Evolutionary conservation across 2,797 vertebrate genomes (phyloP), one percentile per base, ranked within the genome.

Genomic region (Psittacula echo): DNA sequence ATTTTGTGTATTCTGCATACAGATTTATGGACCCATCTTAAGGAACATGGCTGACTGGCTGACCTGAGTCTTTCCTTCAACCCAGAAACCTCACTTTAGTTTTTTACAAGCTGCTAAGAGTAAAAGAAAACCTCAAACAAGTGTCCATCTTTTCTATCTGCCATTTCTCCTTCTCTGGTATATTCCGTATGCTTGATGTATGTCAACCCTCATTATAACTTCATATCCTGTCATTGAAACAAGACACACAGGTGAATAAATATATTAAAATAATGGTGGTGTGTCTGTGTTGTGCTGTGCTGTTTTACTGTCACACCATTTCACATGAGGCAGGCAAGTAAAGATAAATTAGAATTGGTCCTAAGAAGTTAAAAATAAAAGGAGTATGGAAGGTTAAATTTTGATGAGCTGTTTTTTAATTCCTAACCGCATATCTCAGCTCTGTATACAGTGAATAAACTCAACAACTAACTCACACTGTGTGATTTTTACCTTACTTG

Each of bases 391-490:
- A 50, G 53, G 86, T 89, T 56, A 84, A 88, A 70, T 65, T 78
- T n/a, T 93, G 83, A 91, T 45, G 15, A 89, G 71, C 37, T 87
- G 6, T 5, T 92, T 86, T 89, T 94, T 44, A 75, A 75, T 76
- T 93, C 53, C 32, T 83, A 72, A 68, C 45, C 75, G 87, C 5
- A 10, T 39, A 90, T 3, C 47, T 41, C 37, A 84, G 41, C 51
- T 67, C 78, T 65, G 76, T 79, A 95, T 90, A 81, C 37, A 91
- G 29, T 54, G 58, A 83, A 78, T 71, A 88, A 94, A 68, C 34
- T 39, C 21, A 62, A 42, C 20, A 64, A 41, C 26, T 76, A 34
- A 65, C 66, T 91, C 27, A 74, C 19, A 23, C 65, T 19, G 15
- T 58, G 29, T 47, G 39, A 70, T 58, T 95, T 95, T 80, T 93